Conservation (phyloP, 2,113 vertebrate genomes). For the Pterocles orientalis region DNA sequence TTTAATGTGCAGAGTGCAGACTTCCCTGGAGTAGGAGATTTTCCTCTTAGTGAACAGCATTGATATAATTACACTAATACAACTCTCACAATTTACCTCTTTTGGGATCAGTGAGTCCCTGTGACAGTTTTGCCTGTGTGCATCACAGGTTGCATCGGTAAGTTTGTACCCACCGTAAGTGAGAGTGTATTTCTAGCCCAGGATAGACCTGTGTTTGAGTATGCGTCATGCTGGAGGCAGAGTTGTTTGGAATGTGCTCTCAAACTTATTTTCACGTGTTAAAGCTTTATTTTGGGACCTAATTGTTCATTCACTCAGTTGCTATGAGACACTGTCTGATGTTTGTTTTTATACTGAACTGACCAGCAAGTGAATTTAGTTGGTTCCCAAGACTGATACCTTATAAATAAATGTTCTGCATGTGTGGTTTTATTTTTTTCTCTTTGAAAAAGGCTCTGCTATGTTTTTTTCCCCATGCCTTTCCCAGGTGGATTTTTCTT, state of each 20-base stretch:
- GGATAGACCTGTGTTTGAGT: neutral
- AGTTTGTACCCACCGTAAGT: neutral
- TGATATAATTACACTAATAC: neutral
- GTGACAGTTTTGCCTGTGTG: neutral
- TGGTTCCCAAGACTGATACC: neutral
- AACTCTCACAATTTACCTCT: neutral
- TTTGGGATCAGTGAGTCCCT: accelerated
- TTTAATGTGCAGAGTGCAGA: neutral
- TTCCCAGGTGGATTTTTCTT: neutral
- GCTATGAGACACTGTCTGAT: neutral
- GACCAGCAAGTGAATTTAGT: neutral
- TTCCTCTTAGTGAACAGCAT: neutral
- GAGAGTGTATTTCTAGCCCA: neutral
- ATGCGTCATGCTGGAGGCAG: neutral
- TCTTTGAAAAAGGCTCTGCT: neutral
- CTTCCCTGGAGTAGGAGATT: neutral
- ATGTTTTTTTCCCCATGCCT: neutral
- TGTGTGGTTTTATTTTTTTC: neutral
- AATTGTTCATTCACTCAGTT: neutral
- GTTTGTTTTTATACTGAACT: neutral
- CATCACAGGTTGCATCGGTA: neutral
- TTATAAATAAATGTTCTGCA: neutral
- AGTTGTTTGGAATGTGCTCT: neutral
- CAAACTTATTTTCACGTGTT: neutral
- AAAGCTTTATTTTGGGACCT: neutral